Evolutionary conservation across 2,888 invertebrate genomes (phyloP).

Genomic region (Toxonevra muliebris): DNA sequence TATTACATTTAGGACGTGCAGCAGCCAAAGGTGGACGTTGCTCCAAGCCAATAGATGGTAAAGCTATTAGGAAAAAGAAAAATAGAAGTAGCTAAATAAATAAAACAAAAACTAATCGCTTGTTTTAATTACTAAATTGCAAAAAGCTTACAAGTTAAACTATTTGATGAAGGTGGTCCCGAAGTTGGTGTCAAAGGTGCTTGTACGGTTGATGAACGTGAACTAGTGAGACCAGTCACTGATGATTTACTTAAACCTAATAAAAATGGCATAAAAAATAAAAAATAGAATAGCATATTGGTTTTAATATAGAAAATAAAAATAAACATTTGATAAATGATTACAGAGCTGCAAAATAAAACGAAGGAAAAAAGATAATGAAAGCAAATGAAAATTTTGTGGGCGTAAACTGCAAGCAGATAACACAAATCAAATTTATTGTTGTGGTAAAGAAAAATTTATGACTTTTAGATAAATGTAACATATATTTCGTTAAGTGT

Average conservation of each 20-base stretch:
- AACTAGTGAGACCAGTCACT: slow-evolving; percentile 80
- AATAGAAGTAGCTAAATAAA: slow-evolving; percentile 11
- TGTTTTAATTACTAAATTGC: background rate
- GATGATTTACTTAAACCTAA: slow-evolving; percentile 83
- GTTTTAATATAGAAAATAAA: no score
- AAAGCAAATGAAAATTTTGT: slow-evolving; percentile 11
- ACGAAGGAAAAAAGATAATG: background rate
- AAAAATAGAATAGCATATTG: no score
- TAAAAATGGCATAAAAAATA: slow-evolving; percentile 4
- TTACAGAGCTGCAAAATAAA: no score
- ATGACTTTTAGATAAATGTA: no score
- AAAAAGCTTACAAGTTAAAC: slow-evolving; percentile 69
- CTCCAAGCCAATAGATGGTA: slow-evolving; percentile 70
- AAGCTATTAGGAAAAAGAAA: slow-evolving; percentile 44
- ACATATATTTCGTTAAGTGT: no score
- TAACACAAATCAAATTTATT: background rate
- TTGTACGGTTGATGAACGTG: slow-evolving; percentile 72
- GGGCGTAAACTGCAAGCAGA: slow-evolving; percentile 14
- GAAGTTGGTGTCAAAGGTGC: slow-evolving; percentile 76
- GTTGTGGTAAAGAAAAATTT: no score
- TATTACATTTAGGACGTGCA: slow-evolving; percentile 90
- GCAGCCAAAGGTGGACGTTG: slow-evolving; percentile 76
- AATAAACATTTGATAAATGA: no score
- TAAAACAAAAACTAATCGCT: slow-evolving; percentile 25
- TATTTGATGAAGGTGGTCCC: slow-evolving; percentile 74